Conservation (phyloP, 2,888 invertebrate species). For the Dichetophora obliterata region DNA sequence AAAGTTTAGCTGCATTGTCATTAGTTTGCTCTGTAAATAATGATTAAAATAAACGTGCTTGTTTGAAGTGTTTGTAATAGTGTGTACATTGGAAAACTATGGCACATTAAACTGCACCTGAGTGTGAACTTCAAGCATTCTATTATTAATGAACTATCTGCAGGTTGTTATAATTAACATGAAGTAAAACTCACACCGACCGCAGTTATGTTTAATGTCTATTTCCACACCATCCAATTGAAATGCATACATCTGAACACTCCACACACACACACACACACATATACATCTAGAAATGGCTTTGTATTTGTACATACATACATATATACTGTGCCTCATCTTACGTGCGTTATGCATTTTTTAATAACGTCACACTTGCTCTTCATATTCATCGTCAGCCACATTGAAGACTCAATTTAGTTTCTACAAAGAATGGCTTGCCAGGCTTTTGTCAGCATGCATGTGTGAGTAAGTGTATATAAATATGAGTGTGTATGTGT, state of each 20-base stretch:
- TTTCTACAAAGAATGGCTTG: background rate
- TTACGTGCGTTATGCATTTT: conserved; percentile 9
- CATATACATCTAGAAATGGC: background rate
- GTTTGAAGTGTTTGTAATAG: no score
- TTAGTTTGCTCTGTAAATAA: no score
- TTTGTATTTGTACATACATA: background rate
- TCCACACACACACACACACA: background rate
- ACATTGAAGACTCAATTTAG: conserved; percentile 4
- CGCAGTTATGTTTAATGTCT: background rate
- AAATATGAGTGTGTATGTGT: background rate
- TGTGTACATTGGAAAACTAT: no score
- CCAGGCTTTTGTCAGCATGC: background rate
- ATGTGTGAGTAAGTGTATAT: background rate
- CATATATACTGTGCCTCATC: background rate
- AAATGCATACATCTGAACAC: background rate
- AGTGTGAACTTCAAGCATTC: conserved; percentile 7
- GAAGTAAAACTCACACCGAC: background rate
- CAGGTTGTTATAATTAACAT: conserved; percentile 12
- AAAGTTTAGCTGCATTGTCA: no score
- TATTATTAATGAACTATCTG: conserved; percentile 31
- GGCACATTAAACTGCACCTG: no score
- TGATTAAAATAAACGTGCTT: no score
- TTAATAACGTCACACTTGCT: conserved; percentile 3
- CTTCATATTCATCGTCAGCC: background rate
- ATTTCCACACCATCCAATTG: conserved; percentile 14